phyloP scores from a whole-genome alignment of 2,888 invertebrate genomes.

The Platynereis dumerilii region DNA sequence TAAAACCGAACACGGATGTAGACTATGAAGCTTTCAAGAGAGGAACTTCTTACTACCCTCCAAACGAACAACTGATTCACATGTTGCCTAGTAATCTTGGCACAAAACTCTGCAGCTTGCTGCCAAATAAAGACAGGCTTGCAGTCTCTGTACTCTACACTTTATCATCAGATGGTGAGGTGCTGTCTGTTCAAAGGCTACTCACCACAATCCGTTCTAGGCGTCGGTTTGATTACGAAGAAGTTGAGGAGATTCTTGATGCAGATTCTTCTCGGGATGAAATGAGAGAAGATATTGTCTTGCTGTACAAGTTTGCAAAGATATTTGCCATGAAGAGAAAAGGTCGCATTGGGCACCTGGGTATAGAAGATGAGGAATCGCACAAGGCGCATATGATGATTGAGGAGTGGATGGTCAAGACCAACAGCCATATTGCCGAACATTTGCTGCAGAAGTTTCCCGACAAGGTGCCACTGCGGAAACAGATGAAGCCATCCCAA shows the following conservation, averaged over 20 bases:
- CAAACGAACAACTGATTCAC: too few species aligned
- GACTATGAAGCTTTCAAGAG: slow-evolving; percentile 30
- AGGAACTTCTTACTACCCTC: too few species aligned
- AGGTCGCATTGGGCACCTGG: not conserved
- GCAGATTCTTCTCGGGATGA: too few species aligned
- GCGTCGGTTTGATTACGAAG: too few species aligned
- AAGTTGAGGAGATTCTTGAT: too few species aligned
- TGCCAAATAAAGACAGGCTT: slow-evolving; percentile 25
- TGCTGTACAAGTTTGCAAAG: too few species aligned
- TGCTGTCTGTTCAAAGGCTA: too few species aligned
- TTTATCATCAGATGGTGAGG: too few species aligned
- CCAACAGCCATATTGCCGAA: slow-evolving; percentile 15
- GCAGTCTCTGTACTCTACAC: slow-evolving; percentile 31
- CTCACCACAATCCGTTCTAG: too few species aligned
- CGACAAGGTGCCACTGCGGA: slow-evolving; percentile 1
- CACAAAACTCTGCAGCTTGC: too few species aligned
- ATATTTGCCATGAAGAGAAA: not conserved
- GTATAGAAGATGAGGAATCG: not conserved
- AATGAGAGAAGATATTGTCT: too few species aligned
- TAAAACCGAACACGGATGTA: slow-evolving; percentile 17
- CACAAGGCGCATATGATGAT: slow-evolving; percentile 16
- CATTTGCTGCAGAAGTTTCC: not conserved
- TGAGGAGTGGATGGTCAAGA: slow-evolving; percentile 22
- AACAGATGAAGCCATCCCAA: slow-evolving; percentile 6
- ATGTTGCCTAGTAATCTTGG: too few species aligned